These are phyloP conservation scores for Lasiurus cinereus DNA, from an alignment of 2,113 vertebrate genomes.

Conservation along the genomic window DNA sequence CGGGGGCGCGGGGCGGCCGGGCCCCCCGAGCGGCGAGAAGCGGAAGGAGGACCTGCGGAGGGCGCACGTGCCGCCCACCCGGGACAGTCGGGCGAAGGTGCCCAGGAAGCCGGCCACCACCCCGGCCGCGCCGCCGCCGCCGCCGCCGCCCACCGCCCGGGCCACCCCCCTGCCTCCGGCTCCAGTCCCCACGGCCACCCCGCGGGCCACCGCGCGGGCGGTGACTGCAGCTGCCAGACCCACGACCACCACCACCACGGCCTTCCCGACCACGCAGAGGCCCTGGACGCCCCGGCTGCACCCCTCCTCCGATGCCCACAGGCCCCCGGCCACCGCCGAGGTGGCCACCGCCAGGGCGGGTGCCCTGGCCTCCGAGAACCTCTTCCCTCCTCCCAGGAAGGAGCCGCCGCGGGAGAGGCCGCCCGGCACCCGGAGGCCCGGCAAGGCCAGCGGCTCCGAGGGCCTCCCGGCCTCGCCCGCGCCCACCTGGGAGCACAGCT, in stretches of 20 bases:
- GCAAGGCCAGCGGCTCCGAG: slow-evolving; percentile 83
- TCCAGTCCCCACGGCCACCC: slow-evolving; percentile 85
- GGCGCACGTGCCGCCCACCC: slow-evolving; percentile 81
- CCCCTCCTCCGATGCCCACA: slow-evolving; percentile 81
- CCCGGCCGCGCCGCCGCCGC: slow-evolving; percentile 65
- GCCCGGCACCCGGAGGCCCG: slow-evolving; percentile 81
- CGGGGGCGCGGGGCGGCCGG: slow-evolving; percentile 69
- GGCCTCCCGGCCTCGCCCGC: slow-evolving; percentile 82
- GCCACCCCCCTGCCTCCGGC: slow-evolving; percentile 83
- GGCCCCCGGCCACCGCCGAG: slow-evolving; percentile 78
- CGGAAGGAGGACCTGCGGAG: slow-evolving; percentile 88
- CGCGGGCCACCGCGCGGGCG: slow-evolving; percentile 63
- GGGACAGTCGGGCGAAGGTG: slow-evolving; percentile 86
- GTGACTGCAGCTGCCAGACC: slow-evolving; percentile 82
- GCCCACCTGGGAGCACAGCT: slow-evolving; percentile 80
- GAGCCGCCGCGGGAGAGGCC: slow-evolving; percentile 88
- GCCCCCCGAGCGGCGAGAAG: slow-evolving; percentile 64
- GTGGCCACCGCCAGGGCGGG: slow-evolving; percentile 75
- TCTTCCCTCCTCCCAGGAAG: slow-evolving; percentile 85
- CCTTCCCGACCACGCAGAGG: slow-evolving; percentile 85
- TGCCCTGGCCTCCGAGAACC: slow-evolving; percentile 85
- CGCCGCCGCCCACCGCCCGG: slow-evolving; percentile 76
- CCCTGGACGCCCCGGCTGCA: slow-evolving; percentile 85
- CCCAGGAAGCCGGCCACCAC: slow-evolving; percentile 82
- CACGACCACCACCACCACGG: slow-evolving; percentile 83